Conservation (phyloP, 1,140 invertebrate genomes). For the Psix sp. region DNA sequence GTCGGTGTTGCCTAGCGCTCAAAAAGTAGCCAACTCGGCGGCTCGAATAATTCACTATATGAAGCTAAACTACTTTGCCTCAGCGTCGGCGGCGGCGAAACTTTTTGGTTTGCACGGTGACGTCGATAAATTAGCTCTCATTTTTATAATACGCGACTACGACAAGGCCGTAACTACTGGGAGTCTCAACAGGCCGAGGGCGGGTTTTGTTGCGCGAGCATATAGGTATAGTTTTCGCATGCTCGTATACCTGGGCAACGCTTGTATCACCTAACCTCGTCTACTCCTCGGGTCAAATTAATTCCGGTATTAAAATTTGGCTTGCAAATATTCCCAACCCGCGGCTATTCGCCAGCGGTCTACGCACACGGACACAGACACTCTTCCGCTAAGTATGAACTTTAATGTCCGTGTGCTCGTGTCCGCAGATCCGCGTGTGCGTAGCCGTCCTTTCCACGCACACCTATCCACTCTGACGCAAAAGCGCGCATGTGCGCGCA, state of each 20-base stretch:
- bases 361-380: constrained; percentile 50
- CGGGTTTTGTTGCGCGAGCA: constrained; percentile 57
- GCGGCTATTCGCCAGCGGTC: constrained; percentile 66
- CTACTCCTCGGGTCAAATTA: constrained; percentile 76
- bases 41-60: constrained; percentile 74
- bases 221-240: constrained; percentile 58
- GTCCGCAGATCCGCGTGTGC: constrained; percentile 4
- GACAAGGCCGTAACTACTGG: constrained; percentile 59
- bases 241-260: constrained; percentile 58
- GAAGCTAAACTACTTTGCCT: constrained; percentile 70
- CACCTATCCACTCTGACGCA: constrained; percentile 26
- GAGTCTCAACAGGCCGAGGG: constrained; percentile 62
- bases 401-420: constrained; percentile 35
- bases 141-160: constrained; percentile 67
- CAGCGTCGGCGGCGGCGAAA: constrained; percentile 50
- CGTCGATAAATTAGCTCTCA: constrained; percentile 71
- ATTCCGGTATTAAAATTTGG: constrained; percentile 79
- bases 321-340: constrained; percentile 77
- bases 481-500: constrained; percentile 57
- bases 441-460: constrained; percentile 32
- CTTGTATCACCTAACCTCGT: constrained; percentile 68
- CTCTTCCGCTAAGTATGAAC: constrained; percentile 46
- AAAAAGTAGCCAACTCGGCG: constrained; percentile 8
- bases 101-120: constrained; percentile 63
- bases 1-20: constrained; percentile 1